Base-by-base conservation (phyloP, 2,113 vertebrate species). In the Gopherus evgoodei region DNA sequence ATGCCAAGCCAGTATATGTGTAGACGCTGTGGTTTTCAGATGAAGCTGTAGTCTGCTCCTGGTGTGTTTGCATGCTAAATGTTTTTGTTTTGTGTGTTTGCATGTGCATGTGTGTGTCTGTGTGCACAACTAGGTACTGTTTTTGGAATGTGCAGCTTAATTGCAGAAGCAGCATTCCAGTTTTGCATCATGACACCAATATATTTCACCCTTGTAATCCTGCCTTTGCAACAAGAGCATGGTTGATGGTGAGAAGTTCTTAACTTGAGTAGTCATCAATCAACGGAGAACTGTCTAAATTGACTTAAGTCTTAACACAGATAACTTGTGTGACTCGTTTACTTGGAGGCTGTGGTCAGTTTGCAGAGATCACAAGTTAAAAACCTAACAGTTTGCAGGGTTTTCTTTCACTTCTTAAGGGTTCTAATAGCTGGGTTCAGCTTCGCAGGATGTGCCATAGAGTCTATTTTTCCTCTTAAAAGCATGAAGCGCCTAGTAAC, bases 361-460 rank as follows among this genome's bases (percentile, higher is more conserved):
- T 82, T 83, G 90, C 94, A 91, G 81, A 69, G 93, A 96, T 97
- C 96, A 97, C 96, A 98, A 4, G 86, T 87, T 96, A 92, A 94
- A 96, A 97, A 95, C 84, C n/a, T 69, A 78, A 86, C 57, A 86
- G 57, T 62, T 93, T 95, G 91, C 89, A 95, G 91, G 54, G 93
- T 92, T 96, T 97, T 95, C 94, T 89, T 75, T 6, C n/a, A 86
- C 76, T 88, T 47, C n/a, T 56, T 75, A 69, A 83, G 72, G 90
- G 16, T 84, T 49, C 92, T 24, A 11, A 85, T 25, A 52, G 24
- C 27, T 19, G 49, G 88, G 1, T 89, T 88, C 19, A n/a, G 80
- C 75, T 75, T 14, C 11, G 31, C 3, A 2, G 49, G 54, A 4
- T 81, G 89, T 80, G 12, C 35, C 24, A 11, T 6, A 88, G 42